Base-by-base conservation (phyloP, 2,113 vertebrate genomes). In the Brienomyrus longianalis region DNA sequence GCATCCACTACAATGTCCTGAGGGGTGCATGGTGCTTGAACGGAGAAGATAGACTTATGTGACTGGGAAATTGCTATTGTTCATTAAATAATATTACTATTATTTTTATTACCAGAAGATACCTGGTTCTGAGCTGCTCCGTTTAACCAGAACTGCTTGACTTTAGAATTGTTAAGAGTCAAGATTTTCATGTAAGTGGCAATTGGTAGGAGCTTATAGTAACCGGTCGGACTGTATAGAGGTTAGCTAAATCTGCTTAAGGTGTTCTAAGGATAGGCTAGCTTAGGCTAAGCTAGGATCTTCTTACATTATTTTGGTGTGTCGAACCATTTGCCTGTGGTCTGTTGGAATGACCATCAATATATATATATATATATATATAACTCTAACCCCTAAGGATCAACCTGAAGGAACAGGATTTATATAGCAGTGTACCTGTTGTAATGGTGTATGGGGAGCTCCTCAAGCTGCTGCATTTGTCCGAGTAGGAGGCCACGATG, bases 401-500 rank as follows among this genome's bases (percentile, higher is more conserved):
- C 3, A 13, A 31, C 4, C 35, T 15, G 74, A 80, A 80, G 74
- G 31, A 15, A 5, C 35, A 15, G 89, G 90, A 88, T 90, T n/a
- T 47, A 43, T 27, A 19, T n/a, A 9, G 27, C 21, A 23, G 39
- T 15, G 51, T 92, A 97, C 96, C 95, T 90, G 95, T 96, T 70
- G 90, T 80, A 19, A 96, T 91, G 91, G 93, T 94, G 48, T 89
- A 90, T 0, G 95, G 93, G 1, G 94, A 91, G 87, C 96, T 97
- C 47, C 95, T 92, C 54, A 95, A 90, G 92, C 93, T 96, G 93
- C 91, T 95, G 94, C 96, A 96, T 90, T 94, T 95, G 90, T 95
- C 91, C 3, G 96, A 96, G 21, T 94, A 90, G 1, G 95, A 90
- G 1, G 95, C 94, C 2, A 97, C 94, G 2, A 95, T 95, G 91